Base-by-base conservation (phyloP, 2,888 invertebrate genomes). In the Ceriagrion tenellum region DNA sequence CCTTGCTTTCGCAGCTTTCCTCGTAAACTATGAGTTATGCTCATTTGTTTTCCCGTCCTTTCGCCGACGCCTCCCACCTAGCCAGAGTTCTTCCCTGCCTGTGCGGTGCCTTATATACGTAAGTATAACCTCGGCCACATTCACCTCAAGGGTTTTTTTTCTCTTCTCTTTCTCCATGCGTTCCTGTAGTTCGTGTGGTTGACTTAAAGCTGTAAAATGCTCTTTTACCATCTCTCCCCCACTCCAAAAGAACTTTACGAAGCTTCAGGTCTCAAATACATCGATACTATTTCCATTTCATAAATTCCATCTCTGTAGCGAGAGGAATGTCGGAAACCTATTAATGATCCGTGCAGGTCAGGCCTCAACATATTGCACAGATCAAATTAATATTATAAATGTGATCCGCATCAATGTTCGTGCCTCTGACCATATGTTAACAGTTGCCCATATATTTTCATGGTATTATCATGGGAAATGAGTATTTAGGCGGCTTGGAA, bases 21-120 rank as follows among this genome's bases (percentile, higher is more conserved):
- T 89, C 89, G 89, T 89, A 89, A 89, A 89, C 81, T 55, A 89
- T 47, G 89, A 55, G n/a, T 89, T 55, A 89, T 55, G 55, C 55
- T 13, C 55, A 89, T 55, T 89, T 89, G 55, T 89, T 55, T 55
- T 20, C n/a, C 55, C 26, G 55, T 3, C 55, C 13, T 55, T n/a
- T 55, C 89, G 47, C 2, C 8, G 55, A 10, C 55, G n/a, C 89
- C 89, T 55, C 47, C 89, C 55, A 55, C 47, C n/a, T 26, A 26
- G 55, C 16, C 26, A 4, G 47, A 47, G 23, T n/a, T 18, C 89
- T 55, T 89, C 4, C n/a, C 55, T 89, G n/a, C 55, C 20, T 89
- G n/a, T 89, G 89, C 89, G 55, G 55, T 26, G 18, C 55, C n/a
- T 89, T 55, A n/a, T 89, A 47, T 55, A n/a, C 40, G n/a, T n/a